A percentile compares a stretch with the other conserved stretches of the same genome.
Evolutionary conservation across 2,888 invertebrate species (phyloP).

Genomic region (Kryphioiulus occultus): DNA sequence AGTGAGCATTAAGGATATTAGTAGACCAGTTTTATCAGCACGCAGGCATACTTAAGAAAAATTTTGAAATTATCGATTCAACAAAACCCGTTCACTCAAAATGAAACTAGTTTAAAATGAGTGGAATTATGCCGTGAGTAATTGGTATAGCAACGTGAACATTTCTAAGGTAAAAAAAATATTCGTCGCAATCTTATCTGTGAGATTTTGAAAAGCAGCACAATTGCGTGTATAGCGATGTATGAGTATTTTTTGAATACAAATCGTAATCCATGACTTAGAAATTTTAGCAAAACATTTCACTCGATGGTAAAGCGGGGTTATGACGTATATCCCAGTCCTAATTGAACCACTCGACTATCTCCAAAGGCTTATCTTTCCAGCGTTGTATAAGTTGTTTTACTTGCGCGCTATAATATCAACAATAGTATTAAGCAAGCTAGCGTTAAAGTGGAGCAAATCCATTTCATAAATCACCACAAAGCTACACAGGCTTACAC

Average conservation of each 20-base stretch:
- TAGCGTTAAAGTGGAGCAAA: conserved; percentile 32
- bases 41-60: background rate
- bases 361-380: background rate
- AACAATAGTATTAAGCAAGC: background rate
- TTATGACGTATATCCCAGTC: background rate
- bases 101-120: too few relatives aligned
- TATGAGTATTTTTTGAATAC: background rate
- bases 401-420: background rate
- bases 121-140: too few relatives aligned
- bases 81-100: background rate
- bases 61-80: background rate
- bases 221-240: background rate
- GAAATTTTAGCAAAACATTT: background rate
- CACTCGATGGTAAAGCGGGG: background rate
- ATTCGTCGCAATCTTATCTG: background rate
- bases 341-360: conserved; percentile 8
- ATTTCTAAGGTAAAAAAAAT: too few relatives aligned
- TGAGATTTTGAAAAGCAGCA: background rate
- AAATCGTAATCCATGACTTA: background rate
- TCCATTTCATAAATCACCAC: conserved; percentile 1
- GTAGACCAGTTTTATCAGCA: background rate
- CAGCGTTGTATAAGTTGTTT: background rate
- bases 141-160: background rate
- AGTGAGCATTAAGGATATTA: background rate
- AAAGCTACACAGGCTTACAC: background rate